phyloP scores from a whole-genome alignment of 2,113 vertebrate genomes.

The Asarcornis scutulata region DNA sequence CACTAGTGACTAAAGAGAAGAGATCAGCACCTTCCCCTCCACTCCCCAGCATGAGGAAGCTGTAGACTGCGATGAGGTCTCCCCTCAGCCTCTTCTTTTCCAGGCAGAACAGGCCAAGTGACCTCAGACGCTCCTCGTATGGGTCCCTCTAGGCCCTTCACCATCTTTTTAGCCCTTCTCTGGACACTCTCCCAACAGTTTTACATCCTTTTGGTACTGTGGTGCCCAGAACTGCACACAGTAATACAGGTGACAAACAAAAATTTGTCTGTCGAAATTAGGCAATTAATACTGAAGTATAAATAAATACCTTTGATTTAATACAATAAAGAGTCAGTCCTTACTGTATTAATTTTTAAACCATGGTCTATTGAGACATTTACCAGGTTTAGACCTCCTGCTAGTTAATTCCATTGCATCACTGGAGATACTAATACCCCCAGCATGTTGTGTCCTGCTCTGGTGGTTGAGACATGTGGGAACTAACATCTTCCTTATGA shows the following conservation, averaged over 20 bases:
- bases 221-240: no score
- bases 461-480: neutral
- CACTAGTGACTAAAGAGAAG: no score
- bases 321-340: neutral
- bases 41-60: no score
- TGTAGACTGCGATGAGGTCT: no score
- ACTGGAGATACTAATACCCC: neutral
- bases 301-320: constrained; percentile 10
- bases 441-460: neutral
- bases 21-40: no score
- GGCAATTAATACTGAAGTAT: constrained; percentile 1
- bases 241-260: neutral
- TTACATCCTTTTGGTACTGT: no score
- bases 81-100: no score
- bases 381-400: neutral
- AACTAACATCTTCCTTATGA: neutral
- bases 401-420: neutral
- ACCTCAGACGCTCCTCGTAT: no score
- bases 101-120: no score
- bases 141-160: no score
- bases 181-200: no score
- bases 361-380: neutral
- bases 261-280: neutral
- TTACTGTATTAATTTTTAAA: constrained; percentile 16
- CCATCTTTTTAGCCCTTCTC: no score